These are phyloP conservation scores for Neodiprion lecontei DNA, from an alignment of 1,140 invertebrate species.

Conservation along the genomic window DNA sequence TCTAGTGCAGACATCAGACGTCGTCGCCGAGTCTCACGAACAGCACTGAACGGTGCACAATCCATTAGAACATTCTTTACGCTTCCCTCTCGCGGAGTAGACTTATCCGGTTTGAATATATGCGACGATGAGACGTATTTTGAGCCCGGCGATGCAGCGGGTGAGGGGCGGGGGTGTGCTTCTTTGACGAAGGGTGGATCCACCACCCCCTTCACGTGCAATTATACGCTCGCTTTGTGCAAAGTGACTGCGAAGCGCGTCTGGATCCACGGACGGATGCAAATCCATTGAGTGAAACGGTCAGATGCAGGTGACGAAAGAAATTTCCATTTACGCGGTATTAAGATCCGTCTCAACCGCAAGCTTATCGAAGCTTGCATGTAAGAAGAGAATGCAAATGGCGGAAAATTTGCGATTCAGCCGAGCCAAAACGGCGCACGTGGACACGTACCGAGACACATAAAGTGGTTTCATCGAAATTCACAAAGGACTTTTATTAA, in stretches of 20 bases:
- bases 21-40: neutral
- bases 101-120: slow-evolving; percentile 6
- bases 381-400: no score
- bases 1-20: neutral
- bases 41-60: neutral
- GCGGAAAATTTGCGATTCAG: no score
- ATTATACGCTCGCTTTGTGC: neutral
- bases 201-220: neutral
- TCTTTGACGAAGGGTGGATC: neutral
- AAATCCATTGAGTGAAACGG: no score
- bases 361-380: no score
- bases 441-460: neutral
- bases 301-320: neutral
- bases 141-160: no score
- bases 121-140: neutral
- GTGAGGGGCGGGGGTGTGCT: neutral
- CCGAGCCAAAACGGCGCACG: no score
- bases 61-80: slow-evolving; percentile 1
- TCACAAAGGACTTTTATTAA: slow-evolving; percentile 4
- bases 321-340: neutral
- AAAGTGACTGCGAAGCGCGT: neutral
- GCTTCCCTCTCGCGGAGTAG: neutral
- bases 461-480: neutral
- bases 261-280: no score
- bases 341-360: no score